A percentile compares a stretch with the other conserved stretches of the same genome.
These are phyloP conservation scores for Apocrypta bakeri DNA, from an alignment of 1,140 invertebrate genomes.

Conservation along the genomic window DNA sequence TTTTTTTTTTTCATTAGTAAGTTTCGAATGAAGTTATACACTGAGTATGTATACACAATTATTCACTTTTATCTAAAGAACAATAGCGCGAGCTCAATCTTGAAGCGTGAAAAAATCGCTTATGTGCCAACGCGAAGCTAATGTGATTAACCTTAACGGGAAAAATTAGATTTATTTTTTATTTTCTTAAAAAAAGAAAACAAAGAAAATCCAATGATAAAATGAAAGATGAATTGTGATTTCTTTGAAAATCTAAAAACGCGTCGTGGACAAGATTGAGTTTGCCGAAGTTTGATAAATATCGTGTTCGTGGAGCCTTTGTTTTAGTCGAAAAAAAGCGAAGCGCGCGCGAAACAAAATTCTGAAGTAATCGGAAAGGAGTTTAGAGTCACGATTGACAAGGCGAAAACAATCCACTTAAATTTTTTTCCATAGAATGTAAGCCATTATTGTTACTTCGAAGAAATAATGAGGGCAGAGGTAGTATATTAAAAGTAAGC, in stretches of 20 bases:
- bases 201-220: not conserved
- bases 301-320: constrained; percentile 2
- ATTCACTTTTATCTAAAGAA: constrained; percentile 51
- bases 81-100: constrained; percentile 17
- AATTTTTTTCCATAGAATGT: not conserved
- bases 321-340: not conserved
- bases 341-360: not conserved
- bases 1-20: constrained; percentile 5
- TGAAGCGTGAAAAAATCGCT: not conserved
- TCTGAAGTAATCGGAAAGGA: not conserved
- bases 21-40: not conserved
- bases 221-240: not conserved
- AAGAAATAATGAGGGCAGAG: not conserved
- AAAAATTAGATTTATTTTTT: constrained; percentile 20
- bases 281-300: not conserved
- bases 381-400: not conserved
- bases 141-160: not conserved
- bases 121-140: not conserved
- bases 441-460: not conserved
- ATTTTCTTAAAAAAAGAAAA: constrained; percentile 13
- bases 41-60: not conserved
- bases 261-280: not conserved
- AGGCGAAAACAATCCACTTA: not conserved
- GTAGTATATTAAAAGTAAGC: not conserved
- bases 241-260: not conserved